Evolutionary conservation across 1,140 invertebrate genomes (phyloP), one percentile per base, ranked within the genome.

Genomic region (Euura saliciscinereae): DNA sequence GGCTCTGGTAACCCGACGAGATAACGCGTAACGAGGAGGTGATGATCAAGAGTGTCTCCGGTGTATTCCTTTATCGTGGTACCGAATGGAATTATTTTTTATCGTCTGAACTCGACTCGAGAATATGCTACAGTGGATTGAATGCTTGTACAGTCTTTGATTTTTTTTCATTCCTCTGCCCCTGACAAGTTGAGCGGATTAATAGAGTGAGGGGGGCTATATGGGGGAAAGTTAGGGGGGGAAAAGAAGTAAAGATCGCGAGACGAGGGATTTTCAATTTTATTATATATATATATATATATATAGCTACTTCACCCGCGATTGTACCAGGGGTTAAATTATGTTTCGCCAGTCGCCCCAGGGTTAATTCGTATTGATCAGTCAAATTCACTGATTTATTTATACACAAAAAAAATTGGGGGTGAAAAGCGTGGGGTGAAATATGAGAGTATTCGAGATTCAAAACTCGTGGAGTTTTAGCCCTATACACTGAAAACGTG

Each of bases 161-260:
- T 59, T 59, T 59, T n/a, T 59, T 59, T 59, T 59, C 28, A 11
- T 59, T 59, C 51, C 10, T 59, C 13, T n/a, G 8, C 51, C 51
- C 51, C 51, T 59, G 51, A 59, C 51, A 59, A n/a, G 51, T 59
- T 59, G 51, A 59, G 51, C 51, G 51, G 51, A 59, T 59, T 59
- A 59, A 59, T 59, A 59, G 8, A 28, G 28, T 28, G 28, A 28
- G 28, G 28, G 28, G 28, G 28, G 28, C 1, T 28, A 28, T 28
- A 28, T 28, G 28, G 28, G 28, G 28, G 28, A 28, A 28, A 28
- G 28, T 28, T 8, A 4, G 51, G 51, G 51, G 28, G 28, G 28
- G 28, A 28, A 28, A 28, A 28, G 28, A 28, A 28, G 28, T 28
- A 28, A 28, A 28, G 51, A 59, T 59, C 51, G 51, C 51, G 51